These are phyloP conservation scores for Peromyscus californicus DNA, from an alignment of 2,113 vertebrate species.

Conservation along the genomic window DNA sequence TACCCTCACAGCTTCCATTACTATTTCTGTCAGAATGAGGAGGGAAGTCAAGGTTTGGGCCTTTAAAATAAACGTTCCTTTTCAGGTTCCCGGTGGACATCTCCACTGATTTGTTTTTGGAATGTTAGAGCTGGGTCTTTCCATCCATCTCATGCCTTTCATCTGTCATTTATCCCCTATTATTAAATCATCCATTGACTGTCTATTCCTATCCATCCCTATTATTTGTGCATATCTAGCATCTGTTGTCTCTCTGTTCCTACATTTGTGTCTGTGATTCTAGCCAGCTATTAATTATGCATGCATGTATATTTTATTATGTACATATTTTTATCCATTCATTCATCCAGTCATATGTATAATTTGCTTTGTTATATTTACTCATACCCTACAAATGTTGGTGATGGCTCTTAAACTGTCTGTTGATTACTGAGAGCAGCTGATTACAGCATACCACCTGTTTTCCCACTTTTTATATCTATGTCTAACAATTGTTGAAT, in stretches of 20 bases:
- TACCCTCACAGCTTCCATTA: background rate
- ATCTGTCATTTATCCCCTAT: background rate
- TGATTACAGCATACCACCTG: background rate
- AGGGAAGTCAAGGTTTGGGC: background rate
- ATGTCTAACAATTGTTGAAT: background rate
- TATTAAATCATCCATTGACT: background rate
- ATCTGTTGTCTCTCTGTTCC: background rate
- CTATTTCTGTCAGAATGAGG: background rate
- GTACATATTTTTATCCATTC: background rate
- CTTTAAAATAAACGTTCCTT: background rate
- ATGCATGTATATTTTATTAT: background rate
- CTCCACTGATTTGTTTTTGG: background rate
- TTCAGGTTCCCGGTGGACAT: background rate
- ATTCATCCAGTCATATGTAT: background rate
- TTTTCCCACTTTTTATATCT: background rate
- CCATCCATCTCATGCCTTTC: background rate
- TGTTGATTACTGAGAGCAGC: background rate
- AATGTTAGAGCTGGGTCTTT: background rate
- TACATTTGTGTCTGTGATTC: background rate
- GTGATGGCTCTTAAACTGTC: background rate
- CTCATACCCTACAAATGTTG: background rate
- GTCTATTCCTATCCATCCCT: background rate
- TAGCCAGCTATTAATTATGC: background rate
- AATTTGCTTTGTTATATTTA: background rate
- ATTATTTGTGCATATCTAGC: background rate